phyloP scores from a whole-genome alignment of 2,888 invertebrate species.

The Archips crataeganus region DNA sequence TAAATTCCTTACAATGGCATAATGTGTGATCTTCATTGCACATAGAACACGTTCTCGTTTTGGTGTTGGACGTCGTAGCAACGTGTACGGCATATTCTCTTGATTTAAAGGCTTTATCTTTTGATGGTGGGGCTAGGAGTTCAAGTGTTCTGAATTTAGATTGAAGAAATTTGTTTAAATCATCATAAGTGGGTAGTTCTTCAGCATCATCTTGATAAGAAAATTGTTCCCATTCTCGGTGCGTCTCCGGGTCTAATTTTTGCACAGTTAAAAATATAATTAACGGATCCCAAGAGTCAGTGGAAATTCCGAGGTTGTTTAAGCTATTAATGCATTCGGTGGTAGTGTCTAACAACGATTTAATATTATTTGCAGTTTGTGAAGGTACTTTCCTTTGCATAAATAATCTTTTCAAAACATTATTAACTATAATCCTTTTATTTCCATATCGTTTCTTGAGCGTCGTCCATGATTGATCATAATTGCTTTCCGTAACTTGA shows the following conservation, averaged over 20 bases:
- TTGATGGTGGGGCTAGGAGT: slow-evolving; percentile 10
- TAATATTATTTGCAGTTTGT: slow-evolving; percentile 23
- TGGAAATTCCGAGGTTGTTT: slow-evolving; percentile 42
- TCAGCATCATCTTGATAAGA: no score
- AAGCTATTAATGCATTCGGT: slow-evolving; percentile 39
- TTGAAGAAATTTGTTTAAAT: no score
- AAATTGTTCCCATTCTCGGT: slow-evolving; percentile 10
- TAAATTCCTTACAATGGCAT: no score
- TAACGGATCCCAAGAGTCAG: slow-evolving; percentile 13
- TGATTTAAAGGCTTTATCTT: neutral
- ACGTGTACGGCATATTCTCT: slow-evolving; percentile 9
- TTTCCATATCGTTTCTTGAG: slow-evolving; percentile 15
- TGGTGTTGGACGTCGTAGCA: neutral
- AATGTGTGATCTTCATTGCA: no score
- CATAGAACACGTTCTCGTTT: no score
- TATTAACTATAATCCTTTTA: slow-evolving; percentile 24
- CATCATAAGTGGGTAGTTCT: no score
- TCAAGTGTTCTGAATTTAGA: no score
- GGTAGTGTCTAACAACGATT: slow-evolving; percentile 42
- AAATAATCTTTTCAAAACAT: no score
- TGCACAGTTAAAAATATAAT: slow-evolving; percentile 8
- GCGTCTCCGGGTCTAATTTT: slow-evolving; percentile 15
- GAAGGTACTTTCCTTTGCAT: no score
- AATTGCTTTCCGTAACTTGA: slow-evolving; percentile 19
- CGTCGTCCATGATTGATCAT: neutral